A percentile compares a stretch with the other conserved stretches of the same genome.
Conservation (phyloP, 2,888 invertebrate genomes). For the Campopleginae sp. region DNA sequence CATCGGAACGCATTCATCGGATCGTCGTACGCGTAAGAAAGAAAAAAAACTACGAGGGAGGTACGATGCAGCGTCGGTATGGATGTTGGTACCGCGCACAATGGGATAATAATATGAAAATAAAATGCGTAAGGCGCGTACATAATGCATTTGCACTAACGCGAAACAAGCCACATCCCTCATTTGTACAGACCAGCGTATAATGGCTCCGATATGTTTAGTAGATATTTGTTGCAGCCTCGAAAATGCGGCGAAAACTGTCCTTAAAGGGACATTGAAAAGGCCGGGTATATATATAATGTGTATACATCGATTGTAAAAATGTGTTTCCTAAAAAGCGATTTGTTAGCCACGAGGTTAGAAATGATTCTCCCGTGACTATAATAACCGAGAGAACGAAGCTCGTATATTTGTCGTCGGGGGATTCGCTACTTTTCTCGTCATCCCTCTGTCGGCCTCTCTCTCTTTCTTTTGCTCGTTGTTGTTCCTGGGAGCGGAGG, state of each 20-base stretch:
- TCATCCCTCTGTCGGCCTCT: conserved; percentile 31
- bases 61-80: conserved; percentile 12
- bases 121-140: conserved; percentile 54
- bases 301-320: conserved; percentile 39
- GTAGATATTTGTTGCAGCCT: conserved; percentile 17
- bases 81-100: conserved; percentile 31
- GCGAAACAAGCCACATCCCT: conserved; percentile 56
- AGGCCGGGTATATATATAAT: conserved; percentile 9
- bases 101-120: conserved; percentile 52
- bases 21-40: conserved; percentile 49
- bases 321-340: conserved; percentile 30
- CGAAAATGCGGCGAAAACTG: conserved; percentile 47
- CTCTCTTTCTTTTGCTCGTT: conserved; percentile 9
- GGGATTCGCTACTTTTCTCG: conserved; percentile 65
- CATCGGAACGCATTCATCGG: conserved; percentile 40
- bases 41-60: conserved; percentile 13
- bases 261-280: conserved; percentile 57
- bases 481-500: conserved; percentile 61
- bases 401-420: conserved; percentile 34
- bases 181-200: conserved; percentile 28
- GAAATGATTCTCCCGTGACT: conserved; percentile 48
- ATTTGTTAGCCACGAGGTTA: conserved; percentile 51
- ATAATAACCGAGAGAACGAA: conserved; percentile 51
- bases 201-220: not conserved
- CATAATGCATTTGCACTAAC: conserved; percentile 28